Evolutionary conservation across 2,888 invertebrate genomes (phyloP).

Genomic region (Amblyteles armatorius): DNA sequence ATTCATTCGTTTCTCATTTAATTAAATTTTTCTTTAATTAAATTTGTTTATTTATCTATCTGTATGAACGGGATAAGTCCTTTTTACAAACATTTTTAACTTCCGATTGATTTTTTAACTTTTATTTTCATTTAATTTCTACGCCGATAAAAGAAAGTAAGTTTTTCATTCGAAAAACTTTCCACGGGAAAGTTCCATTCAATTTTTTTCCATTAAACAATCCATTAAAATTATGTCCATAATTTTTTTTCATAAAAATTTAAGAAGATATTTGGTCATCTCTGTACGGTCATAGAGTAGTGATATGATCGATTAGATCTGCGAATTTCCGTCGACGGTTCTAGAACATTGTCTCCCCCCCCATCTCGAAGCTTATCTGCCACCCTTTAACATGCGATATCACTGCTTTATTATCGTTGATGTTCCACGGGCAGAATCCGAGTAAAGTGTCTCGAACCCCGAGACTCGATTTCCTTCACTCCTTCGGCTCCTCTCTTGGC

Average conservation of each 20-base stretch:
- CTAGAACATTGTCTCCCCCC: conserved; percentile 9
- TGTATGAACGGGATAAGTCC: no score
- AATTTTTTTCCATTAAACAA: no score
- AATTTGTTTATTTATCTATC: no score
- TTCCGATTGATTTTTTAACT: no score
- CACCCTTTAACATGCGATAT: conserved; percentile 56
- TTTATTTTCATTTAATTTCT: no score
- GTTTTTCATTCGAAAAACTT: no score
- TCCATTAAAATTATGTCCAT: no score
- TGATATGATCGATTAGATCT: conserved; percentile 3
- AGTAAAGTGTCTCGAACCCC: conserved; percentile 44
- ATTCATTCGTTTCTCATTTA: no score
- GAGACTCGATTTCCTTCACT: conserved; percentile 11
- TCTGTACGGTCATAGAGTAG: not conserved
- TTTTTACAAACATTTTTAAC: no score
- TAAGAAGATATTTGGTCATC: not conserved
- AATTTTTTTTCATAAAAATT: not conserved
- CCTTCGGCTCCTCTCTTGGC: conserved; percentile 4
- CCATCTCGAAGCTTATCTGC: conserved; percentile 34
- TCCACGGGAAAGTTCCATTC: no score
- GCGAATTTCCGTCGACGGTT: not conserved
- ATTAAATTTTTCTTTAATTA: no score
- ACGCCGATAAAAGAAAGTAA: no score
- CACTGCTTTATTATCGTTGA: conserved; percentile 60
- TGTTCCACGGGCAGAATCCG: conserved; percentile 41